phyloP scores from a whole-genome alignment of 2,797 vertebrate genomes.

The Tangara arthus region DNA sequence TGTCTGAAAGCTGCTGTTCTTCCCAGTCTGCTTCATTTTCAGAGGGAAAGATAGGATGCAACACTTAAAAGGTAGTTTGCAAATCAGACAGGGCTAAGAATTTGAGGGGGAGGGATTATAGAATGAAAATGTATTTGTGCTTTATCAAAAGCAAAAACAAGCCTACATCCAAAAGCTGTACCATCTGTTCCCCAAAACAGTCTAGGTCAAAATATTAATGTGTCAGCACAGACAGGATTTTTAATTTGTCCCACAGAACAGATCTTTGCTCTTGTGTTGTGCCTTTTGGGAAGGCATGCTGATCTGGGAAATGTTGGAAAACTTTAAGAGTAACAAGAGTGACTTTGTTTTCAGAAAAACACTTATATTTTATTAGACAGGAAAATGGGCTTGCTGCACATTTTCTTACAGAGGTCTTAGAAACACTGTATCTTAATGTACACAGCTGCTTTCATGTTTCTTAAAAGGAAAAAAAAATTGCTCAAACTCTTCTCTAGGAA shows the following conservation, averaged over 20 bases:
- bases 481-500: background rate
- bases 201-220: background rate
- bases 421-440: background rate
- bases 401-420: background rate
- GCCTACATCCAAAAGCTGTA: background rate
- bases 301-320: background rate
- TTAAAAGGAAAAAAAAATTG: background rate
- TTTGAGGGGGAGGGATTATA: background rate
- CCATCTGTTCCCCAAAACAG: background rate
- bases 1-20: background rate
- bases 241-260: background rate
- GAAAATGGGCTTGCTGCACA: background rate
- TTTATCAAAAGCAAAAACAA: constrained; percentile 1
- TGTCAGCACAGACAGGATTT: background rate
- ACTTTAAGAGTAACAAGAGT: background rate
- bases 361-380: background rate
- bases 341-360: background rate
- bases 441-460: background rate
- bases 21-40: background rate
- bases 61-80: background rate
- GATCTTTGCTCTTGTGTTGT: background rate
- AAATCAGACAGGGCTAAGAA: background rate
- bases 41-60: background rate
- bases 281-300: background rate
- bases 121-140: background rate